Percentiles rank a stretch among this genome's conserved stretches.
These are phyloP conservation scores for Manduca sexta DNA, from an alignment of 1,140 invertebrate genomes.

Conservation along the genomic window DNA sequence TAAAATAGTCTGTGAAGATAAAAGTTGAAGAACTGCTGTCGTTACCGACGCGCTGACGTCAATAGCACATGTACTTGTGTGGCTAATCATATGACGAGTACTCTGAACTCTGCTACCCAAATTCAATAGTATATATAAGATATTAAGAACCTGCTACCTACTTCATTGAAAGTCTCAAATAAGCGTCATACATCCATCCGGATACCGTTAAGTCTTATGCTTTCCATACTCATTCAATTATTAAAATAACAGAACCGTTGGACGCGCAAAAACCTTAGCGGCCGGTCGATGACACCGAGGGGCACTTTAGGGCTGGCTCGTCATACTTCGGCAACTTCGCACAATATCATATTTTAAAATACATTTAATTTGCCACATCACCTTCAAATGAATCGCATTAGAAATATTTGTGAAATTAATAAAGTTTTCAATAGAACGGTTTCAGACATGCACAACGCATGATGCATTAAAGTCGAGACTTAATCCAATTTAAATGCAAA, in stretches of 20 bases:
- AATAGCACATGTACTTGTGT: background rate
- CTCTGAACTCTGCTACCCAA: too few species aligned
- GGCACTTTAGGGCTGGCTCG: conserved; percentile 67
- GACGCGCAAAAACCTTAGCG: conserved; percentile 66
- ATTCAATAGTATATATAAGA: too few species aligned
- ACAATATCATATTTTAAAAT: conserved; percentile 14
- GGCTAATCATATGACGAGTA: too few species aligned
- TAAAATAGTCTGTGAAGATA: background rate
- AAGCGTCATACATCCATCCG: conserved; percentile 14
- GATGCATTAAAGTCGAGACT: too few species aligned
- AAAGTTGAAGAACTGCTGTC: background rate
- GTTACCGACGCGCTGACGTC: background rate
- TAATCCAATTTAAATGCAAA: too few species aligned
- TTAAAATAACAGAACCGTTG: conserved; percentile 66
- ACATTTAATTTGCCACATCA: too few species aligned
- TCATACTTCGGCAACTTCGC: conserved; percentile 53
- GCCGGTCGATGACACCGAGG: conserved; percentile 63
- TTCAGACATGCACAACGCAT: too few species aligned
- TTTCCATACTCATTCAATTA: conserved; percentile 62
- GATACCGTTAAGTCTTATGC: conserved; percentile 26
- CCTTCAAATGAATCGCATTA: too few species aligned
- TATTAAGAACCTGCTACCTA: too few species aligned
- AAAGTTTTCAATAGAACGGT: too few species aligned
- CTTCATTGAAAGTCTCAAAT: background rate
- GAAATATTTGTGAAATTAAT: too few species aligned